Percentiles rank a stretch among this genome's conserved stretches.
Evolutionary conservation across 2,888 invertebrate species (phyloP).

Genomic region (Orthosia incerta): DNA sequence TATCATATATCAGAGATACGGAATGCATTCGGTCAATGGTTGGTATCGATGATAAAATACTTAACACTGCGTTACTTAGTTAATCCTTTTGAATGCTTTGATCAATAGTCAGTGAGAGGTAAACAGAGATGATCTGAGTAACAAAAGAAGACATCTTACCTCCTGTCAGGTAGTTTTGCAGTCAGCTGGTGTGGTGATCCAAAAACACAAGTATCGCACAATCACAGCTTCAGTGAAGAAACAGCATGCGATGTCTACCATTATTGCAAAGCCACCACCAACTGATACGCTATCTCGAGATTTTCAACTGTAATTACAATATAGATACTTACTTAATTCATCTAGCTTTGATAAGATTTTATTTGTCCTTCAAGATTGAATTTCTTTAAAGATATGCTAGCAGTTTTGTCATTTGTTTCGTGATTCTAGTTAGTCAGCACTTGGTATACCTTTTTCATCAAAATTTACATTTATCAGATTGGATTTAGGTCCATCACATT

Average conservation of each 20-base stretch:
- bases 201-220: conserved; percentile 30
- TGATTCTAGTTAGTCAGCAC: neutral
- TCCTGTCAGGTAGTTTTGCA: conserved; percentile 33
- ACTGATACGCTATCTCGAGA: conserved; percentile 69
- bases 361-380: conserved; percentile 22
- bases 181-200: conserved; percentile 17
- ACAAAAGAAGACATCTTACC: conserved; percentile 30
- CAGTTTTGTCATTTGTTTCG: neutral
- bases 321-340: conserved; percentile 38
- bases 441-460: no score
- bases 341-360: conserved; percentile 39
- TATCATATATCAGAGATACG: no score
- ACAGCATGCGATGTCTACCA: conserved; percentile 56
- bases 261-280: conserved; percentile 51
- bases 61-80: no score
- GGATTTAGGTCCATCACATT: no score
- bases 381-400: neutral
- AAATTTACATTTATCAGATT: no score
- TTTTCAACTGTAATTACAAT: conserved; percentile 46
- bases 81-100: neutral
- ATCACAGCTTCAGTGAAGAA: conserved; percentile 36
- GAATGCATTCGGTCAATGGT: no score
- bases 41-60: no score
- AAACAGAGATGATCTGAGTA: no score
- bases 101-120: no score